Evolutionary conservation across 2,888 invertebrate genomes (phyloP).

Genomic region (Drepana falcataria): DNA sequence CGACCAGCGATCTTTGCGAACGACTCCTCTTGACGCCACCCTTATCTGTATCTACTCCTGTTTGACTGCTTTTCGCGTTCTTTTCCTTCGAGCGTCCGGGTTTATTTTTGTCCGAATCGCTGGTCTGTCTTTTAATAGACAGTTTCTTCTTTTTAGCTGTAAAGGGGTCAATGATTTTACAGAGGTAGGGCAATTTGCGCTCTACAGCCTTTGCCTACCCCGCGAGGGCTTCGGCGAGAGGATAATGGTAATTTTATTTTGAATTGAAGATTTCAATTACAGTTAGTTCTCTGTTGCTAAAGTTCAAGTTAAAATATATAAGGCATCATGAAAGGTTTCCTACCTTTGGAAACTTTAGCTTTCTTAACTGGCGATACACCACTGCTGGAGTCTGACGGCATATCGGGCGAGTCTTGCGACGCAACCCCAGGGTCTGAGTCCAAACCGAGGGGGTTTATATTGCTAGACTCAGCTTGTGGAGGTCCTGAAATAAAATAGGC

Average conservation of each 20-base stretch:
- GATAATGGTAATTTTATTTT: too few relatives aligned
- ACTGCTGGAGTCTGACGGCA: constrained; percentile 43
- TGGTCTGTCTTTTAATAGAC: constrained; percentile 34
- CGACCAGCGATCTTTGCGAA: constrained; percentile 59
- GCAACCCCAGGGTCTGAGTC: constrained; percentile 20
- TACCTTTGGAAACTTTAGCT: constrained; percentile 54
- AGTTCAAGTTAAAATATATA: too few relatives aligned
- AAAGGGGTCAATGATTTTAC: not conserved
- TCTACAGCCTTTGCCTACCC: not conserved
- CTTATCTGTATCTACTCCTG: constrained; percentile 23
- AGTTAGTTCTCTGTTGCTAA: too few relatives aligned
- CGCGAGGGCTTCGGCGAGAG: too few relatives aligned
- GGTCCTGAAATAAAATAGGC: constrained; percentile 13
- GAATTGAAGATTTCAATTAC: too few relatives aligned
- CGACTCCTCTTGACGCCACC: constrained; percentile 58
- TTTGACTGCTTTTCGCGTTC: constrained; percentile 8
- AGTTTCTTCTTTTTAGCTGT: constrained; percentile 59
- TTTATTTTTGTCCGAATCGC: constrained; percentile 27
- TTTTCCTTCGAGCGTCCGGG: constrained; percentile 20
- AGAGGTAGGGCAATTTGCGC: not conserved
- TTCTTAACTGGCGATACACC: constrained; percentile 64
- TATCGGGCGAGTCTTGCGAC: constrained; percentile 16
- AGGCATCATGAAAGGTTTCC: too few relatives aligned
- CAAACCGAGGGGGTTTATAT: constrained; percentile 13
- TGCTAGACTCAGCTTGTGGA: constrained; percentile 22